These are phyloP conservation scores for Ennomos quercinarius DNA, from an alignment of 2,888 invertebrate genomes.

Conservation along the genomic window DNA sequence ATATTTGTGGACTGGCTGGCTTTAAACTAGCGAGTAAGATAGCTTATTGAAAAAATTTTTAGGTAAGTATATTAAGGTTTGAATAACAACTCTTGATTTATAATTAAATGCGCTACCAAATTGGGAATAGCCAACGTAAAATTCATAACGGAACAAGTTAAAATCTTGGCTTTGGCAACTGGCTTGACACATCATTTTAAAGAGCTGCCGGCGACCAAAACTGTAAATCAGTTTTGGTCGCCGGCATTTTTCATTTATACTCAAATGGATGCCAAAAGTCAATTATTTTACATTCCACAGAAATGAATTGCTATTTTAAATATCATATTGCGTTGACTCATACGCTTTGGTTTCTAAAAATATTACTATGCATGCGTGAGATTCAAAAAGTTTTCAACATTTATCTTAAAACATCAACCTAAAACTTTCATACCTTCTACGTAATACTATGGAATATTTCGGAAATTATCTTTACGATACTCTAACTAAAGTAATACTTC, in stretches of 20 bases:
- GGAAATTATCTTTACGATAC: slow-evolving; percentile 69
- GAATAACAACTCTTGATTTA: background rate
- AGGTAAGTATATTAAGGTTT: background rate
- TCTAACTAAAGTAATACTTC: slow-evolving; percentile 81
- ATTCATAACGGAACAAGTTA: slow-evolving; percentile 2
- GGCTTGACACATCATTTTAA: slow-evolving; percentile 2
- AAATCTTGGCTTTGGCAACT: slow-evolving; percentile 25
- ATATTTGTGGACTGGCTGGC: no score
- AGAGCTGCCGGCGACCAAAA: slow-evolving; percentile 19
- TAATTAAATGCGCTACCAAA: background rate
- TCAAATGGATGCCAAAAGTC: slow-evolving; percentile 27
- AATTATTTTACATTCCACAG: slow-evolving; percentile 23
- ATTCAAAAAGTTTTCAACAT: slow-evolving; percentile 24
- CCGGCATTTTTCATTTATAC: slow-evolving; percentile 17
- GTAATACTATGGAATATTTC: slow-evolving; percentile 78
- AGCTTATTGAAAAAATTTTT: background rate
- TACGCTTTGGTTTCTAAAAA: slow-evolving; percentile 21
- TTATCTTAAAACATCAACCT: slow-evolving; percentile 36
- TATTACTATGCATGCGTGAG: slow-evolving; percentile 24
- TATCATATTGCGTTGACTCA: slow-evolving; percentile 11
- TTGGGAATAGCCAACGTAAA: slow-evolving; percentile 1
- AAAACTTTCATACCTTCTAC: slow-evolving; percentile 56
- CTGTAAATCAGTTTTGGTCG: no score
- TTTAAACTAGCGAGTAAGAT: no score
- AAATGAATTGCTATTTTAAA: slow-evolving; percentile 21